Base-by-base conservation (phyloP, 2,113 vertebrate genomes). In the Larimichthys crocea region DNA sequence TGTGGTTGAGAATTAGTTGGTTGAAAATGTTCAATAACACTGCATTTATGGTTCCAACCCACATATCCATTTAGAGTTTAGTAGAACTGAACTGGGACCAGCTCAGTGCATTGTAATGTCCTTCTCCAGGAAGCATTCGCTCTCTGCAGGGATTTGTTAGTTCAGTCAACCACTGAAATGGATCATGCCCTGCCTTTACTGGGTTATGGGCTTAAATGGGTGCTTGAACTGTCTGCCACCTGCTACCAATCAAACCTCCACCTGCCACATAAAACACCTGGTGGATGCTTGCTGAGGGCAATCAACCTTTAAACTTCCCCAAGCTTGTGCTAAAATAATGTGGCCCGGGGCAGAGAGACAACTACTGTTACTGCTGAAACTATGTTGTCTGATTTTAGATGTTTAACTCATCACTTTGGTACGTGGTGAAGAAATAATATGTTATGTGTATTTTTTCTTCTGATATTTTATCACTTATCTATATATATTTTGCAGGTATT, bases 191-290 rank as follows among this genome's bases (percentile, higher is more conserved):
- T 79, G 71, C 48, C 71, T 81, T 57, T 3, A 46, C 44, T 55
- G 71, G 76, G 71, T 82, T 83, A 77, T 12, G 19, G 26, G 29
- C 11, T 65, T 20, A 74, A 86, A 44, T 26, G 22, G 76, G 24
- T 53, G 67, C 60, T 67, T 80, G 61, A 61, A 66, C 72, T 68
- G 84, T 89, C 85, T 80, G 73, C 83, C 88, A 92, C 89, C 89
- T 92, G 93, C 88, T 85, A 76, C 78, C 82, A 87, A 87, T 92
- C 82, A 92, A 88, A 83, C 82, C 69, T 82, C 86, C 90, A 93
- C 87, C 92, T 92, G 89, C 74, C 82, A 85, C 85, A 81, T 86
- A 88, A 93, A 94, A 84, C 90, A 83, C 87, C 86, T 88, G 76
- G 84, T 81, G 88, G 79, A 73, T 55, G 35, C 73, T 73, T 53